Evolutionary conservation across 2,888 invertebrate species (phyloP).

Genomic region (Hirtodrosophila confusa): DNA sequence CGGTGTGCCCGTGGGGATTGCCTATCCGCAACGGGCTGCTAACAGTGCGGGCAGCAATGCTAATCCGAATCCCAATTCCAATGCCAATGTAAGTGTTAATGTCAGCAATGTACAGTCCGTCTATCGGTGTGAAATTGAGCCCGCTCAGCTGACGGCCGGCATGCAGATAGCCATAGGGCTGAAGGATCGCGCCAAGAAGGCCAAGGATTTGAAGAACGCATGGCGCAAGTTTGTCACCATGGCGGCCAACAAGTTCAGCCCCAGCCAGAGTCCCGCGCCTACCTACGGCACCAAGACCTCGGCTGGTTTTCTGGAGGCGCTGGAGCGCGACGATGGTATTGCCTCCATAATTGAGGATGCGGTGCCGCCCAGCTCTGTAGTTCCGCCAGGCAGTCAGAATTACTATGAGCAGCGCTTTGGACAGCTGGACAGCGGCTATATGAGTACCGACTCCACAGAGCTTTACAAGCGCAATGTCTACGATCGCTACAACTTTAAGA

Average conservation of each 20-base stretch:
- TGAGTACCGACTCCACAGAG: constrained; percentile 92
- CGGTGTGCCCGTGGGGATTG: constrained; percentile 82
- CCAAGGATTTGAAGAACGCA: constrained; percentile 84
- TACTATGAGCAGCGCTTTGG: constrained; percentile 83
- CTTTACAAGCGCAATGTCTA: constrained; percentile 85
- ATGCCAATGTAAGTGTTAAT: constrained; percentile 32
- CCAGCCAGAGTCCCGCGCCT: constrained; percentile 82
- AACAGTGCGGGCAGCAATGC: constrained; percentile 44
- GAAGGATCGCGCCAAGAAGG: constrained; percentile 84
- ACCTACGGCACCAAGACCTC: constrained; percentile 75
- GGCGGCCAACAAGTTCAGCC: constrained; percentile 84
- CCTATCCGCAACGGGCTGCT: constrained; percentile 81
- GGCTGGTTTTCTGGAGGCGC: constrained; percentile 70
- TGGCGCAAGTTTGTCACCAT: constrained; percentile 84
- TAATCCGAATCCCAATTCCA: constrained; percentile 58
- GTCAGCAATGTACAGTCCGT: constrained; percentile 82
- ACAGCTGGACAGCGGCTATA: constrained; percentile 92
- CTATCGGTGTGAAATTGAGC: constrained; percentile 83
- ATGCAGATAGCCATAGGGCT: constrained; percentile 84
- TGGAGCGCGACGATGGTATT: constrained; percentile 82
- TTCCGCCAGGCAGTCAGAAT: constrained; percentile 76
- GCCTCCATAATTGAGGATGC: constrained; percentile 82
- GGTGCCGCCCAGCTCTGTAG: constrained; percentile 59
- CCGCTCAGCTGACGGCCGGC: constrained; percentile 82
- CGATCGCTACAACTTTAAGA: constrained; percentile 83